These are phyloP conservation scores for Malurus cyaneus DNA, from an alignment of 2,113 vertebrate species.

Conservation along the genomic window DNA sequence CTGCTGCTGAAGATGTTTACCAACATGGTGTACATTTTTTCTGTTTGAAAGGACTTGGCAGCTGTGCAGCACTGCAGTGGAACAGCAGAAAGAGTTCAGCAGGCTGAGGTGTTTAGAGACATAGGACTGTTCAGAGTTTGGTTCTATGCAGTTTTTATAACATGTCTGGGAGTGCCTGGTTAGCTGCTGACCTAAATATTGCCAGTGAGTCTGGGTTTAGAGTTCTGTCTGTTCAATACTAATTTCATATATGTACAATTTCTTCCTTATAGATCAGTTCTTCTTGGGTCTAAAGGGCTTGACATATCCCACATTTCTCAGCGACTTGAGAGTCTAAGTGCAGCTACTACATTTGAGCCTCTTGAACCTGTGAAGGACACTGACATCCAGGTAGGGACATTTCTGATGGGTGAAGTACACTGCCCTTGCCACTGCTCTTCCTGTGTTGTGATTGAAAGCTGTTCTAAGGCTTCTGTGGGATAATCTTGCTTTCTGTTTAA, in stretches of 20 bases:
- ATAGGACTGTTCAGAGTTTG: background rate
- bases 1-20: background rate
- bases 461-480: background rate
- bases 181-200: background rate
- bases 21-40: background rate
- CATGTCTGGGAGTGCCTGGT: background rate
- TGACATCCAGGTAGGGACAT: constrained; percentile 89
- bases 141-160: background rate
- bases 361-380: constrained; percentile 98
- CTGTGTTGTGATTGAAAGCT: background rate
- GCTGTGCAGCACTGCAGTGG: background rate
- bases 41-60: constrained; percentile 12
- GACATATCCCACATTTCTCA: constrained; percentile 98
- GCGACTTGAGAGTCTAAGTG: constrained; percentile 92
- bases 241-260: background rate
- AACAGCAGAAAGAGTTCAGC: background rate
- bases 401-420: background rate
- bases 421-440: background rate
- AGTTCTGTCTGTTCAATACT: background rate
- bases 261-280: constrained; percentile 83
- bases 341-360: constrained; percentile 95
- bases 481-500: background rate
- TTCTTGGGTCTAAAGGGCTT: constrained; percentile 92
- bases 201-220: background rate
- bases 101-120: background rate